Evolutionary conservation across 2,888 invertebrate genomes (phyloP).

Genomic region (Eupeodes latifasciatus): DNA sequence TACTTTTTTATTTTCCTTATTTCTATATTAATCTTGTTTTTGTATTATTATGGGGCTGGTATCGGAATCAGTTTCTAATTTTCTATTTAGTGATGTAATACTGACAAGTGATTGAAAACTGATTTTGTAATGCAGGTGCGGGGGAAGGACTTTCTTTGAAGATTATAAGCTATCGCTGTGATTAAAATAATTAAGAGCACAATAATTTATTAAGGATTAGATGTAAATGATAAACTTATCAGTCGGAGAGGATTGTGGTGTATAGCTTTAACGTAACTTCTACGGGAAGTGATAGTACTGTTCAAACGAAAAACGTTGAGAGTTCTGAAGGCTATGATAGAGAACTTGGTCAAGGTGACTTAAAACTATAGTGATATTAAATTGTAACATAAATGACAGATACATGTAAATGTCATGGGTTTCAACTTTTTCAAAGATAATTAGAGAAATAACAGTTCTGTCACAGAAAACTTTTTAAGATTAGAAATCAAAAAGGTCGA

Average conservation of each 20-base stretch:
- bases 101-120: conserved; percentile 1
- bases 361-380: no score
- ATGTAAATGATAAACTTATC: neutral
- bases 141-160: neutral
- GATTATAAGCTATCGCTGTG: conserved; percentile 1
- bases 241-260: neutral
- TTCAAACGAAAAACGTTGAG: no score
- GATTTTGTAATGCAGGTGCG: conserved; percentile 1
- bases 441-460: no score
- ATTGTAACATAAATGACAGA: no score
- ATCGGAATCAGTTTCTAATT: conserved; percentile 64
- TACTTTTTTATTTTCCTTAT: neutral
- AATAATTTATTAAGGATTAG: conserved; percentile 21
- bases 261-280: neutral
- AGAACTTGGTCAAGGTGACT: no score
- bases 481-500: no score
- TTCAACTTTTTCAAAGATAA: no score
- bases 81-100: conserved; percentile 42
- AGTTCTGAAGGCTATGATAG: no score
- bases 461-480: no score
- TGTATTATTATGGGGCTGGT: conserved; percentile 15
- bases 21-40: conserved; percentile 40
- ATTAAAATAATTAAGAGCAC: conserved; percentile 47
- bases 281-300: no score
- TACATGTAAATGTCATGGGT: no score